phyloP scores from a whole-genome alignment of 2,888 invertebrate species.

The Standfussiana lucernea region DNA sequence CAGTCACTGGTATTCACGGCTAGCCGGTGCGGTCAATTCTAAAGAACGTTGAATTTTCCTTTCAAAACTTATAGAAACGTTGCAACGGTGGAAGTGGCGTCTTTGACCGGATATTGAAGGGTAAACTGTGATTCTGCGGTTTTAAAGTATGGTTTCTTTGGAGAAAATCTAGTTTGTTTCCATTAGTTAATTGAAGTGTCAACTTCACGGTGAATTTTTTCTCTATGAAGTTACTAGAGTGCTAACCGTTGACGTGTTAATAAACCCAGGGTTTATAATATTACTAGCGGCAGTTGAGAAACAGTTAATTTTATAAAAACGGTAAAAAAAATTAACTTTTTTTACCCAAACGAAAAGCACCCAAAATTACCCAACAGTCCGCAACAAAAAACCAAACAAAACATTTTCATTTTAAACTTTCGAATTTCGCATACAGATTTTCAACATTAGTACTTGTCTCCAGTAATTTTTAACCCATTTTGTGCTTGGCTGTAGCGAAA shows the following conservation, averaged over 20 bases:
- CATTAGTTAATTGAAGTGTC: conserved; percentile 34
- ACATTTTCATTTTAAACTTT: conserved; percentile 62
- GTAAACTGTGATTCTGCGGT: conserved; percentile 65
- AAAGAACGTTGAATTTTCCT: conserved; percentile 73
- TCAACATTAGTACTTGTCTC: conserved; percentile 65
- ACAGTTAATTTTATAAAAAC: not conserved
- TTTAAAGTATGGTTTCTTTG: conserved; percentile 20
- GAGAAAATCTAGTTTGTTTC: conserved; percentile 11
- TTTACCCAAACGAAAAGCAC: conserved; percentile 10
- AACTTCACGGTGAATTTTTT: conserved; percentile 3
- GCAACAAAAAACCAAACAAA: conserved; percentile 37
- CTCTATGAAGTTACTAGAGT: not conserved
- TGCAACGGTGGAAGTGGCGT: conserved; percentile 67
- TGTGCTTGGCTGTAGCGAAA: conserved; percentile 72
- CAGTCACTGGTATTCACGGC: conserved; percentile 58
- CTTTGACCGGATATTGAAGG: conserved; percentile 75
- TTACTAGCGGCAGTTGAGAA: not conserved
- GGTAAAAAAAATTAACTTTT: not conserved
- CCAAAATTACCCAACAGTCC: conserved; percentile 26
- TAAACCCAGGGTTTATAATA: not conserved
- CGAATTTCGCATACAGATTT: conserved; percentile 61
- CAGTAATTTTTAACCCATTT: conserved; percentile 70
- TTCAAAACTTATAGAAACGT: conserved; percentile 68
- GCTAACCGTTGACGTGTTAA: not conserved
- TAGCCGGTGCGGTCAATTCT: conserved; percentile 63